Evolutionary conservation across 2,113 vertebrate species (phyloP).

Genomic region (Salvator merianae): DNA sequence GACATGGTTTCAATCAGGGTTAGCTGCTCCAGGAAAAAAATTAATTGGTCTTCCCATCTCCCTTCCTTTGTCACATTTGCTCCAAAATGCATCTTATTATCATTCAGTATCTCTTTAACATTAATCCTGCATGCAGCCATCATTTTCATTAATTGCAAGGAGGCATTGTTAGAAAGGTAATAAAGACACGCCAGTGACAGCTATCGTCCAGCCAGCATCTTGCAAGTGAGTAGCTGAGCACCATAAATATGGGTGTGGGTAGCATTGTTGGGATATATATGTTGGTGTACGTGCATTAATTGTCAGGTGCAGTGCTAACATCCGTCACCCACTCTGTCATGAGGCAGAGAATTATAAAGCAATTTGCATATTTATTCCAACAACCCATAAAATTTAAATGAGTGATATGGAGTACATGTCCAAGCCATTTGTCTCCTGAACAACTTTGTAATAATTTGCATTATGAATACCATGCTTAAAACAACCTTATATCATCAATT

Average conservation of each 20-base stretch:
- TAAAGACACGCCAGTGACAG: constrained; percentile 20
- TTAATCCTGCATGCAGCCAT: constrained; percentile 24
- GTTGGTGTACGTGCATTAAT: constrained; percentile 18
- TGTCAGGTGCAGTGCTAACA: constrained; percentile 21
- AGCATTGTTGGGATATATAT: constrained; percentile 15
- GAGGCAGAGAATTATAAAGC: constrained; percentile 17
- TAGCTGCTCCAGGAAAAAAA: too few relatives aligned
- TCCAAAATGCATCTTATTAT: not conserved
- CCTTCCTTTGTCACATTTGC: not conserved
- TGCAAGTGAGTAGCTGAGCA: constrained; percentile 11
- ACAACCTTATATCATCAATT: constrained; percentile 16
- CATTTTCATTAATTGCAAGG: constrained; percentile 26
- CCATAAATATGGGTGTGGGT: constrained; percentile 40
- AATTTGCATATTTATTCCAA: constrained; percentile 24
- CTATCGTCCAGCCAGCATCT: constrained; percentile 35
- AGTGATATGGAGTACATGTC: constrained; percentile 17
- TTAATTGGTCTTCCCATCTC: not conserved
- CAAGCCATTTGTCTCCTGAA: constrained; percentile 40
- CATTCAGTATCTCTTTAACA: constrained; percentile 22
- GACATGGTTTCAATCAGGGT: too few relatives aligned
- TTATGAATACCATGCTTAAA: constrained; percentile 32
- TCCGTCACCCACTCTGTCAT: constrained; percentile 5
- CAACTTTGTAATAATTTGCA: constrained; percentile 43
- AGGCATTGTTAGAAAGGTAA: constrained; percentile 1
- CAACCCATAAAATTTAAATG: constrained; percentile 33